phyloP scores from a whole-genome alignment of 1,140 invertebrate species.

The Drusus annulatus region DNA sequence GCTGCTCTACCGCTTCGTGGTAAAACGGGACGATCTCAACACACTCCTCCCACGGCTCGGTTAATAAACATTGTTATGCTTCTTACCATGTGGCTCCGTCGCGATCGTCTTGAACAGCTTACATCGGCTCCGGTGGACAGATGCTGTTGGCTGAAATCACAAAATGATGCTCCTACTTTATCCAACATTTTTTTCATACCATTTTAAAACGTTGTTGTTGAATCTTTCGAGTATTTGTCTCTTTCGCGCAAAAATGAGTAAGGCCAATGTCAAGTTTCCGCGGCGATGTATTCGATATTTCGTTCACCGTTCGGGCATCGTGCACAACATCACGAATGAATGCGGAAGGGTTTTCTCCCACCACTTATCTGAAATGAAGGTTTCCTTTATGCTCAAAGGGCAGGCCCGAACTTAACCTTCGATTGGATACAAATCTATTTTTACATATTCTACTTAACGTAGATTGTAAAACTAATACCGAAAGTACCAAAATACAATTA shows the following conservation, averaged over 20 bases:
- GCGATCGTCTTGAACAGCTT: conserved; percentile 17
- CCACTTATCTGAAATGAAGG: conserved; percentile 18
- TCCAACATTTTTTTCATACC: no score
- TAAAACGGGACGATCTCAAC: neutral
- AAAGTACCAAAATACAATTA: no score
- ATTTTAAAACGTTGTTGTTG: neutral
- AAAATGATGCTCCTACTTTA: neutral
- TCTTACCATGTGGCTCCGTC: neutral
- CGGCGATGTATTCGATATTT: neutral
- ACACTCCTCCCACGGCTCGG: neutral
- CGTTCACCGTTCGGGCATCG: neutral
- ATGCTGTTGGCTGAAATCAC: conserved; percentile 7
- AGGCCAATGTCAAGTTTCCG: conserved; percentile 37
- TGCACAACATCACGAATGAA: conserved; percentile 29
- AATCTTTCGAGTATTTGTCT: neutral
- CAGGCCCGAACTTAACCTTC: conserved; percentile 28
- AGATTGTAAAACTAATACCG: no score
- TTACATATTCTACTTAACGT: no score
- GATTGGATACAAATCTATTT: no score
- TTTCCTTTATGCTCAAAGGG: neutral
- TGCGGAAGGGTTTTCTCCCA: conserved; percentile 34
- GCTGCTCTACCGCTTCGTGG: neutral
- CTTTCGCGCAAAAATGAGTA: conserved; percentile 33
- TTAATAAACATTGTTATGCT: neutral
- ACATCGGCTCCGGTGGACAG: conserved; percentile 11